Base-by-base conservation (phyloP, 2,797 vertebrate genomes). In the Tragelaphus eurycerus region DNA sequence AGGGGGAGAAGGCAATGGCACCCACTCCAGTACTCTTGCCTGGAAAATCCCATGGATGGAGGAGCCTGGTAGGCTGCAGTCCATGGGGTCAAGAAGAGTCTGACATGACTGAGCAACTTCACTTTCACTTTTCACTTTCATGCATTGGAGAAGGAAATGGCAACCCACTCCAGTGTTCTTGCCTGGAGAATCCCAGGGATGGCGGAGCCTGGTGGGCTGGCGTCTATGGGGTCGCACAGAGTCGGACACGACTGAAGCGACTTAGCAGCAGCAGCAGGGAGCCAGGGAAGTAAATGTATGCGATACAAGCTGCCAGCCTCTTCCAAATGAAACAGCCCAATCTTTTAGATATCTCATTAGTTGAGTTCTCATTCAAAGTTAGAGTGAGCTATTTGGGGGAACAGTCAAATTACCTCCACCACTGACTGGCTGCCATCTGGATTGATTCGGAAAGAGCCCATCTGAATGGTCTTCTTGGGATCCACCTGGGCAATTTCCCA, bases 361-460 rank as follows among this genome's bases (percentile, higher is more conserved):
- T 11, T 83, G 79, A 90, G 31, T 90, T 93, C n/a, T 86, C 31
- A 88, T 55, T 89, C 55, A 83, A 84, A 95, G 21, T 38, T 16
- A n/a, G 34, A 52, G 27, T 85, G 64, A 89, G 25, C 92, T 89
- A 89, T 89, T 94, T 92, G 62, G 78, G 86, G 46, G 54, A 96
- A 95, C 4, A 95, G 62, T 89, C 95, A 57, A 57, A 55, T 99
- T 98, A 99, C 99, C 99, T 99, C 99, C 98, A 99, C 99, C 50
- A 99, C 98, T 4, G 99, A 99, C 98, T 99, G 99, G 98, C 99
- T 99, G 96, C 99, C 99, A 17, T 99, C 99, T 0, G 99, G 99
- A 97, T 99, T 99, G 98, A 99, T 99, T 89, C 99, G 99, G 98
- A 99, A 99, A 1, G 99, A 99, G 93, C 99, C 99, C 5, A 99